phyloP scores from a whole-genome alignment of 2,113 vertebrate genomes.

The Alces alces region DNA sequence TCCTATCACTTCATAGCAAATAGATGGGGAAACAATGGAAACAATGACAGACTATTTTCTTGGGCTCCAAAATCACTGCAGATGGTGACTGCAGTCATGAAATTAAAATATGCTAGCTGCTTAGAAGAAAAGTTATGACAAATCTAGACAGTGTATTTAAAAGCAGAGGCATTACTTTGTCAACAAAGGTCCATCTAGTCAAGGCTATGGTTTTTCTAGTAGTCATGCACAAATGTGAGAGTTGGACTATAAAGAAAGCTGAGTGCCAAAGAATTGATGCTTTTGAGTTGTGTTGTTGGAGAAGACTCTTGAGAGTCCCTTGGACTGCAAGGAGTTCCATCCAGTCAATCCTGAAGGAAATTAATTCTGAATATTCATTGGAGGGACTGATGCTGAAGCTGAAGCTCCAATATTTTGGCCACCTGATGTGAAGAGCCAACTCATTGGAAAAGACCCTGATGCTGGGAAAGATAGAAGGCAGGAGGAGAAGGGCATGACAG shows the following conservation, averaged over 20 bases:
- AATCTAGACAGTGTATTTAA: neutral
- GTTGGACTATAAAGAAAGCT: neutral
- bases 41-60: neutral
- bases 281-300: neutral
- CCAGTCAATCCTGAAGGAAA: neutral
- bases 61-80: neutral
- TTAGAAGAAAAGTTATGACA: neutral
- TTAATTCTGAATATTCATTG: neutral
- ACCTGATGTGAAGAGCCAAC: neutral
- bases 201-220: neutral
- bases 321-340: neutral
- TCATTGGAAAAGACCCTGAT: neutral
- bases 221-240: neutral
- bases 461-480: neutral
- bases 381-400: neutral
- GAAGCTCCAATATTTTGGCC: neutral
- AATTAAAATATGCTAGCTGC: neutral
- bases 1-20: neutral
- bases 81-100: neutral
- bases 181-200: neutral
- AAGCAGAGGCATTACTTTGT: neutral
- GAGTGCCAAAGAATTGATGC: neutral
- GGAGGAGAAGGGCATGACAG: neutral
- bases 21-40: neutral
- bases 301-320: neutral